These are phyloP conservation scores for Mylabris phalerata DNA, from an alignment of 1,140 invertebrate genomes.

Conservation along the genomic window DNA sequence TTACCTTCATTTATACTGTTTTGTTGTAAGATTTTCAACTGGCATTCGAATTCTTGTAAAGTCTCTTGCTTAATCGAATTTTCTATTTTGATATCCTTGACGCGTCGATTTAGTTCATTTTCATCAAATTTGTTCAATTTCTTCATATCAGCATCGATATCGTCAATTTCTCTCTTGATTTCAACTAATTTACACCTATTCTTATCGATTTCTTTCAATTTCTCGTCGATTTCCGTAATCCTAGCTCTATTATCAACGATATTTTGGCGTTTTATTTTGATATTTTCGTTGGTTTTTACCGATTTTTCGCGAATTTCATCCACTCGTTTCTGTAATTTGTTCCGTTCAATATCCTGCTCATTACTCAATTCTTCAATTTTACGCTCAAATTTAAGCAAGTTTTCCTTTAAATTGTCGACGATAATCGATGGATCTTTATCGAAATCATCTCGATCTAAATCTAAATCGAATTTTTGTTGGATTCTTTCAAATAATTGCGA, in stretches of 20 bases:
- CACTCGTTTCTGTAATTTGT: slow-evolving; percentile 42
- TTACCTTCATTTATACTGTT: slow-evolving; percentile 41
- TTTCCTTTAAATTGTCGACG: no score
- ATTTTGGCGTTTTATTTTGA: slow-evolving; percentile 39
- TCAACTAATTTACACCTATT: slow-evolving; percentile 36
- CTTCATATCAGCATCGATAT: slow-evolving; percentile 48
- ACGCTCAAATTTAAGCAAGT: no score
- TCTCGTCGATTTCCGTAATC: slow-evolving; percentile 33
- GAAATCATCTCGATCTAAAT: no score
- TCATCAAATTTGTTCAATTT: slow-evolving; percentile 46
- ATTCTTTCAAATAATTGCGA: slow-evolving; percentile 31
- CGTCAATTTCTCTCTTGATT: slow-evolving; percentile 43
- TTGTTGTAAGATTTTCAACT: slow-evolving; percentile 46
- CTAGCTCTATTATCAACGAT: slow-evolving; percentile 44
- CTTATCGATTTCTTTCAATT: slow-evolving; percentile 36
- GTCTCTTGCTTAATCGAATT: slow-evolving; percentile 47
- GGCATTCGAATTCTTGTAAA: slow-evolving; percentile 44
- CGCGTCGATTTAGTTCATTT: slow-evolving; percentile 41
- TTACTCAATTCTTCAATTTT: no score
- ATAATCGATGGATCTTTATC: no score
- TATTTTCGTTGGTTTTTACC: slow-evolving; percentile 43
- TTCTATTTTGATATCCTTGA: slow-evolving; percentile 45
- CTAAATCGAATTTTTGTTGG: no score
- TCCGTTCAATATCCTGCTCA: slow-evolving; percentile 40
- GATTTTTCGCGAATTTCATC: slow-evolving; percentile 43